Evolutionary conservation across 2,113 vertebrate genomes (phyloP), one percentile per base, ranked within the genome.

Genomic region (Bucco capensis): DNA sequence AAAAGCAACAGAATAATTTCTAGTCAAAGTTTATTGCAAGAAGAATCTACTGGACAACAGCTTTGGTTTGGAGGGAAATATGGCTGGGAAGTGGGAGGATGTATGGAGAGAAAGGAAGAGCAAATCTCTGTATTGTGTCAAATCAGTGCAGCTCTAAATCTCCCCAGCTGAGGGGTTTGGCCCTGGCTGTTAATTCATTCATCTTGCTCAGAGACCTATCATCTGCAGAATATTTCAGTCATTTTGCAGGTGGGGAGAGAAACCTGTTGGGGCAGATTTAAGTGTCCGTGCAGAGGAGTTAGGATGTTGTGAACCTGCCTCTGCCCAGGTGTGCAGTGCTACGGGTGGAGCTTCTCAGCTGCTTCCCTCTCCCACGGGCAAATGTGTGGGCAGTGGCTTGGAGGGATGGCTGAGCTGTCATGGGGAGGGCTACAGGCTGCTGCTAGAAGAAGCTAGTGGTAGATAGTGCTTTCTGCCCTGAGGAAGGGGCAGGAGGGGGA

Each of bases 261-360:
- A 93, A 83, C 95, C 77, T 96, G 95, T 87, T 2, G 35, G 77
- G 90, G 91, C 90, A 95, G 90, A 50, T 96, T 44, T 1, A 6
- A 73, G 67, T 89, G 92, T 93, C 95, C 67, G 4, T 77, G 90
- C 83, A 47, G 83, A 81, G 74, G 28, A 83, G 86, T 1, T 21
- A 3, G 70, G 90, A 5, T 54, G 30, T 5, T 70, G 80, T 61
- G 80, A 19, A 5, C 61, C 56, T 47, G 82, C 71, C 88, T 8
- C 28, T 50, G 86, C 89, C 91, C 92, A 96, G 93, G 86, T 94
- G 93, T 17, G 90, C 17, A 8, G 67, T 1, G 51, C 35, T 57
- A 1, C 2, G 49, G 92, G 92, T n/a, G 81, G 64, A 62, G 88
- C 67, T 66, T 27, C 87, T 25, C 50, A 1, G 62, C 53, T 21